Percentiles rank a stretch among this genome's conserved stretches.
These are phyloP conservation scores for Abscondita cerata DNA, from an alignment of 2,888 invertebrate species.

Conservation along the genomic window DNA sequence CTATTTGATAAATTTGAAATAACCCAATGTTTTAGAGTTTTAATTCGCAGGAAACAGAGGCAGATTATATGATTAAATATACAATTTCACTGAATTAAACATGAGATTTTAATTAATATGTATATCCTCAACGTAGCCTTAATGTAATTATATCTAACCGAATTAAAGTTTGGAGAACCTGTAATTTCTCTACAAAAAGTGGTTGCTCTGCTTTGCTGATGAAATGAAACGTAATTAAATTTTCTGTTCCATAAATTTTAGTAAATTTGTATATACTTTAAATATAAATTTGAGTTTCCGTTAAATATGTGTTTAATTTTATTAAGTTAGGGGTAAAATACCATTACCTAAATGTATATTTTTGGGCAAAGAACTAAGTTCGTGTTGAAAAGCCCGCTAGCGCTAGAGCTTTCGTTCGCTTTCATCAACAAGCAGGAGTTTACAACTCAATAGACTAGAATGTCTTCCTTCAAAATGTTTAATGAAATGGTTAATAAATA, in stretches of 20 bases:
- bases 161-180: slow-evolving; percentile 53
- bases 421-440: too few species aligned
- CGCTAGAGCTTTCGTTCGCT: too few species aligned
- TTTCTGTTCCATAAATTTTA: slow-evolving; percentile 28
- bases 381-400: too few species aligned
- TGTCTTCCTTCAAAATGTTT: too few species aligned
- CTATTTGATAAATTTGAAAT: slow-evolving; percentile 54
- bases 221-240: slow-evolving; percentile 33
- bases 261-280: slow-evolving; percentile 18
- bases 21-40: slow-evolving; percentile 57
- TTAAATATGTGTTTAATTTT: slow-evolving; percentile 4
- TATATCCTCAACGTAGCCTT: slow-evolving; percentile 52
- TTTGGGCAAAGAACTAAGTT: too few species aligned
- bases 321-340: too few species aligned
- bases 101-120: slow-evolving; percentile 61
- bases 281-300: slow-evolving; percentile 13
- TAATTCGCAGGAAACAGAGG: slow-evolving; percentile 57
- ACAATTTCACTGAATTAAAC: slow-evolving; percentile 59
- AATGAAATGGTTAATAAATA: too few species aligned
- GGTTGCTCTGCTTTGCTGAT: slow-evolving; percentile 35
- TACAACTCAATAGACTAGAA: too few species aligned
- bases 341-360: too few species aligned
- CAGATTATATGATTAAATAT: slow-evolving; percentile 60
- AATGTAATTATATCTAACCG: slow-evolving; percentile 54
- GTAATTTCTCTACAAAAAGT: slow-evolving; percentile 42